A percentile compares a stretch with the other conserved stretches of the same genome.
phyloP scores from a whole-genome alignment of 2,797 vertebrate genomes.

The Chromis chromis region DNA sequence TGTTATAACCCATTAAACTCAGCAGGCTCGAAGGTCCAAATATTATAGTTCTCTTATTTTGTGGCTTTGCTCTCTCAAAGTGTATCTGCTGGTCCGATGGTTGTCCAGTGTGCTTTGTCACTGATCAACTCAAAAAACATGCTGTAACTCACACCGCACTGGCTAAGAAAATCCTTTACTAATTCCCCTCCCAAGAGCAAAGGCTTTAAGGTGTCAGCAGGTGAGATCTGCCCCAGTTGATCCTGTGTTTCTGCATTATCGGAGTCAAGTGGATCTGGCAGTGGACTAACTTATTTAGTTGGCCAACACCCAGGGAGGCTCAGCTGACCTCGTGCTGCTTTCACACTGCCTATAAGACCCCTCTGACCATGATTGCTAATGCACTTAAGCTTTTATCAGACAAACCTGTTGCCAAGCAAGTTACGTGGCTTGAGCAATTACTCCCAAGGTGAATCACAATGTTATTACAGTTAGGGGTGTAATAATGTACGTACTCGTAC shows the following conservation, averaged over 20 bases:
- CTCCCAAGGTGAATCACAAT: constrained; percentile 63
- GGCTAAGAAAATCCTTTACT: constrained; percentile 60
- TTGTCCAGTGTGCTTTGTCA: constrained; percentile 18
- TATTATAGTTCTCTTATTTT: background rate
- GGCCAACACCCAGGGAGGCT: constrained; percentile 53
- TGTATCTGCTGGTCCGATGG: background rate
- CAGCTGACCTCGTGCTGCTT: constrained; percentile 48
- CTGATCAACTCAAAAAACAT: constrained; percentile 48
- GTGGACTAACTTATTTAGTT: constrained; percentile 55
- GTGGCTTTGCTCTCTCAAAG: background rate
- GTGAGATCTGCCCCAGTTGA: constrained; percentile 59
- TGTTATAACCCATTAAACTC: too few relatives aligned
- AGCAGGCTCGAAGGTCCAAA: background rate
- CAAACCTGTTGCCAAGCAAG: constrained; percentile 52
- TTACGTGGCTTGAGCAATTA: constrained; percentile 43
- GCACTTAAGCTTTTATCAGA: constrained; percentile 60
- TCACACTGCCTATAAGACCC: constrained; percentile 36
- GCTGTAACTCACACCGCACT: constrained; percentile 57
- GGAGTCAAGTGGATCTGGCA: constrained; percentile 61
- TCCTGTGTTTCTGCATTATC: constrained; percentile 50
- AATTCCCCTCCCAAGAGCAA: constrained; percentile 56
- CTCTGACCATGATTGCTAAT: constrained; percentile 46
- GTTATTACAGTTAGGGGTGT: constrained; percentile 72
- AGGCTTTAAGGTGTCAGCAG: constrained; percentile 64
- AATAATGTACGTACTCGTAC: too few relatives aligned